These are phyloP conservation scores for Ceratina japonica DNA, from an alignment of 1,140 invertebrate species.

Conservation along the genomic window DNA sequence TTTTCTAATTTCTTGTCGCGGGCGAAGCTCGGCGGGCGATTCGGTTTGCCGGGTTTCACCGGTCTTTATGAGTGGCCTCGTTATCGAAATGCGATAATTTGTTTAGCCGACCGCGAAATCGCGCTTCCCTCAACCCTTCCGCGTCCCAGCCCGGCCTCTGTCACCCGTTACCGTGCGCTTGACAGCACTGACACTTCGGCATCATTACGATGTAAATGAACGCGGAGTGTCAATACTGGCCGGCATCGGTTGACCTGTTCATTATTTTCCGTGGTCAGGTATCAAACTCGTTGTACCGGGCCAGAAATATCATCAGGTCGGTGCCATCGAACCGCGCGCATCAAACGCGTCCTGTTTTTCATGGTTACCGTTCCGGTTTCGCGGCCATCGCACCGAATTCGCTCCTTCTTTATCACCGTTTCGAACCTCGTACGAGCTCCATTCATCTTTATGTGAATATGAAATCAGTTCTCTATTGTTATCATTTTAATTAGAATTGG, in stretches of 20 bases:
- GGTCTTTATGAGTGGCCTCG: slow-evolving; percentile 60
- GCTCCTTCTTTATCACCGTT: too few relatives aligned
- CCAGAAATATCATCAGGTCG: slow-evolving; percentile 25
- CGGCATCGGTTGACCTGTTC: slow-evolving; percentile 48
- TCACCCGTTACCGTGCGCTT: slow-evolving; percentile 57
- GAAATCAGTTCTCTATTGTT: too few relatives aligned
- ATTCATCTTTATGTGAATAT: too few relatives aligned
- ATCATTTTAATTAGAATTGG: too few relatives aligned
- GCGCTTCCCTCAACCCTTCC: slow-evolving; percentile 19
- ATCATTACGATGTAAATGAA: slow-evolving; percentile 68
- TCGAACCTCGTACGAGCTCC: too few relatives aligned
- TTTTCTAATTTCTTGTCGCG: too few relatives aligned
- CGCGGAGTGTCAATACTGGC: slow-evolving; percentile 58
- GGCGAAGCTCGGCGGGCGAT: too few relatives aligned
- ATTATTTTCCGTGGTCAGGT: slow-evolving; percentile 60
- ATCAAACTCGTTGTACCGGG: slow-evolving; percentile 8
- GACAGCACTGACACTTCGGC: slow-evolving; percentile 63
- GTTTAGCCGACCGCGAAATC: slow-evolving; percentile 65
- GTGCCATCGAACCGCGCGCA: slow-evolving; percentile 1
- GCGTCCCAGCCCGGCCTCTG: background rate
- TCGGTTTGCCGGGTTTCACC: background rate
- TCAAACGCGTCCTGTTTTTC: background rate
- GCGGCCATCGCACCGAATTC: too few relatives aligned
- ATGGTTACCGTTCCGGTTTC: too few relatives aligned
- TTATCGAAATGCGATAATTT: slow-evolving; percentile 69